These are phyloP conservation scores for Megathymus violae DNA, from an alignment of 1,140 invertebrate genomes.

Conservation along the genomic window DNA sequence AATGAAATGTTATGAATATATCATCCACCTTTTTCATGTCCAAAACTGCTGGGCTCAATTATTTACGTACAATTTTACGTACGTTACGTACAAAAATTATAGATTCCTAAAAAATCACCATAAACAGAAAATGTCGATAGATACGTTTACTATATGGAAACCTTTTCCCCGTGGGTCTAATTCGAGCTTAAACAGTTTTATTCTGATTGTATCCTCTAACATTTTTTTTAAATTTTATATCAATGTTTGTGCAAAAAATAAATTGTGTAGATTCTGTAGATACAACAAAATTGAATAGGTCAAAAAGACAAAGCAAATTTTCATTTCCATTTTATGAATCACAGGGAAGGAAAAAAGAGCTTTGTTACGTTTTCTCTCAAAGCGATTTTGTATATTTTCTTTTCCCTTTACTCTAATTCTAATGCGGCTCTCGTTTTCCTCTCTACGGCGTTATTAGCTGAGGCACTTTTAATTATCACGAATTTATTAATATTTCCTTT, in stretches of 20 bases:
- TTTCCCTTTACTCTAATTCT: slow-evolving; percentile 21
- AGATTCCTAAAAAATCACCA: no score
- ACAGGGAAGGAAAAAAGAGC: background rate
- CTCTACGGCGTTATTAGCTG: slow-evolving; percentile 11
- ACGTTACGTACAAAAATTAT: no score
- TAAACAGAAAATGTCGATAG: no score
- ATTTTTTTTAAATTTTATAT: background rate
- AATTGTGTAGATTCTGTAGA: no score
- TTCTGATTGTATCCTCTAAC: background rate
- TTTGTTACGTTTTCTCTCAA: slow-evolving; percentile 22
- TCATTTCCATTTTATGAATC: slow-evolving; percentile 25
- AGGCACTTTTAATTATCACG: slow-evolving; percentile 24
- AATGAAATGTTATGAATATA: no score
- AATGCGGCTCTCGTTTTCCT: slow-evolving; percentile 18
- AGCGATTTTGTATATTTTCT: slow-evolving; percentile 23
- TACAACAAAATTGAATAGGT: slow-evolving; percentile 1
- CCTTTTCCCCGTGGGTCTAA: no score
- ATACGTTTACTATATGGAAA: no score
- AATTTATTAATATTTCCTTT: slow-evolving; percentile 27
- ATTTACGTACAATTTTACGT: no score
- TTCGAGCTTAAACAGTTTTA: no score
- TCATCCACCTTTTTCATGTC: no score
- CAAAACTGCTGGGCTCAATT: no score
- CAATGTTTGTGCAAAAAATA: background rate
- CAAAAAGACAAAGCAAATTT: slow-evolving; percentile 11